Base-by-base conservation (phyloP, 2,888 invertebrate species). In the Rotaria socialis region DNA sequence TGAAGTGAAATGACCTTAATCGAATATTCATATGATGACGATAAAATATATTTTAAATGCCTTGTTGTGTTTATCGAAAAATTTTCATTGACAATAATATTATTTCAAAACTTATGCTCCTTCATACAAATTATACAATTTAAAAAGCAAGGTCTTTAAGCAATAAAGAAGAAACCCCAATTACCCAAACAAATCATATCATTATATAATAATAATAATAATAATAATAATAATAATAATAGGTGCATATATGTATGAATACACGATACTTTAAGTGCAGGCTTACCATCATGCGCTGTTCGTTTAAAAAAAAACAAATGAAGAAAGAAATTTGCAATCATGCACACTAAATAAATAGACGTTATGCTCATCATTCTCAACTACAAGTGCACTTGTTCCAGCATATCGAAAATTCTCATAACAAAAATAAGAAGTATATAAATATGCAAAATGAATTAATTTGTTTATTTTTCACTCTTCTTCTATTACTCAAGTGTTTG, bases 271-370 rank as follows among this genome's bases (percentile, higher is more conserved):
- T 41, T 27, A 27, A 27, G 19, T 67, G 67, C 35, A 67, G 35
- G 67, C 67, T 67, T 67, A 67, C 67, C 67, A 67, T 27, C 67
- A 67, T 67, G 19, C 67, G 67, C 67, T 67, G 35, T 35, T 27
- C 22, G 8, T 24, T 22, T 22, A 7, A 22, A 56, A 56, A 56
- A 56, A 56, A 56, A 56, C 50, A 14, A 14, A 7, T 27, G 6
- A 60, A n/a, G n/a, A 19, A 67, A 67, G 8, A 67, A 67, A 67
- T 35, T 67, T 67, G 8, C 16, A 27, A 10, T 35, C 35, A 67
- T 35, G 16, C 10, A 67, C 35, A 35, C 14, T 10, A 27, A 67
- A 67, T 27, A 41, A 67, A 35, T 4, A 19, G 27, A 67, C 27
- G 6, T 35, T 19, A 67, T 67, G 14, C 67, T 27, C 16, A 67